These are phyloP conservation scores for Calephelis nemesis DNA, from an alignment of 1,140 invertebrate genomes.

Conservation along the genomic window DNA sequence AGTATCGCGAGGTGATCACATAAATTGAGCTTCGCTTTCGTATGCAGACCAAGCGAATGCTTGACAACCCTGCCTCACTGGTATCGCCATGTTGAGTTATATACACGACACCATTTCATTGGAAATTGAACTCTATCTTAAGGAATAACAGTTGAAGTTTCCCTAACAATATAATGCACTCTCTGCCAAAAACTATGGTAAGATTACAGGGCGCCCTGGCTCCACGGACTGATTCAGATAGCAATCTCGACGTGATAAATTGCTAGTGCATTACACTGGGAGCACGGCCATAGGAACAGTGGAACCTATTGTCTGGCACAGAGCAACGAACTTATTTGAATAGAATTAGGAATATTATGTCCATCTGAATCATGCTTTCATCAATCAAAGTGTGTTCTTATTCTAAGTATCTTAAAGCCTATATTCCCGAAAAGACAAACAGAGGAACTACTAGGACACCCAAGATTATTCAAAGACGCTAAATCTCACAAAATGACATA, in stretches of 20 bases:
- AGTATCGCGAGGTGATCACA: constrained; percentile 18
- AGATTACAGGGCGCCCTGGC: constrained; percentile 5
- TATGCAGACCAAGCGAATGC: constrained; percentile 10
- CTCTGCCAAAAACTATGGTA: constrained; percentile 8
- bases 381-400: no score
- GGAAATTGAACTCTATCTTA: not conserved
- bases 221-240: constrained; percentile 2
- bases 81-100: constrained; percentile 6
- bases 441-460: no score
- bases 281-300: not conserved
- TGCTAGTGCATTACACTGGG: not conserved
- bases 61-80: not conserved
- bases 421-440: not conserved
- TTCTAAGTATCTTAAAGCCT: no score
- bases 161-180: not conserved
- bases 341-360: not conserved
- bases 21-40: constrained; percentile 1
- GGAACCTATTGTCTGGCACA: not conserved
- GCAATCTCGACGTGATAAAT: constrained; percentile 10
- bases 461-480: no score
- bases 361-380: not conserved
- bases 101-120: not conserved
- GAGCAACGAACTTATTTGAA: not conserved
- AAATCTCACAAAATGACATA: no score
- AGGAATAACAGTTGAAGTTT: not conserved